Conservation (phyloP, 2,888 invertebrate species). For the Bugula neritina region DNA sequence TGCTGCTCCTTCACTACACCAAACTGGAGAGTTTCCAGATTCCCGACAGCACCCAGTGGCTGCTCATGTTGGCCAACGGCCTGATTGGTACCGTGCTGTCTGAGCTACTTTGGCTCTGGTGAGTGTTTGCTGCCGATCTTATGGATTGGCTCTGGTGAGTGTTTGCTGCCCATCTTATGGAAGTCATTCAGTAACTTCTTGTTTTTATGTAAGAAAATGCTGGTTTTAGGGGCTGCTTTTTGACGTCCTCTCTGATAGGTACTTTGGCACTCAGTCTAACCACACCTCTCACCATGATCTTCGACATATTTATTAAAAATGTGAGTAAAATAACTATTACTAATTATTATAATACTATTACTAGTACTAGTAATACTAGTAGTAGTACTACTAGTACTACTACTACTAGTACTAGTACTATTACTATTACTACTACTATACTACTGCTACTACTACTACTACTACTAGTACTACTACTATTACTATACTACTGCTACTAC, state of each 20-base stretch:
- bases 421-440: background rate
- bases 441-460: background rate
- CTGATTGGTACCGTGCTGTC: slow-evolving; percentile 83
- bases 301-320: slow-evolving; percentile 69
- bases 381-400: background rate
- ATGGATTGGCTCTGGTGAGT: slow-evolving; percentile 84
- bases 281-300: slow-evolving; percentile 81
- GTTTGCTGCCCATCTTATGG: too few species aligned
- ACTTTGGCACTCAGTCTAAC: slow-evolving; percentile 78
- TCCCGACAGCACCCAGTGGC: slow-evolving; percentile 75
- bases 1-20: slow-evolving; percentile 76
- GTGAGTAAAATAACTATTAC: slow-evolving; percentile 50
- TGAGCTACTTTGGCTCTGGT: slow-evolving; percentile 89
- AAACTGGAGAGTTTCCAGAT: slow-evolving; percentile 76
- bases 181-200: too few species aligned
- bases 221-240: slow-evolving; percentile 79
- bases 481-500: background rate
- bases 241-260: slow-evolving; percentile 84
- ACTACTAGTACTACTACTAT: background rate
- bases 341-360: background rate
- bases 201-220: too few species aligned
- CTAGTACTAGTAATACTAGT: background rate
- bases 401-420: background rate
- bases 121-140: too few species aligned
- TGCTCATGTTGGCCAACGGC: slow-evolving; percentile 75